Evolutionary conservation across 2,888 invertebrate genomes (phyloP).

Genomic region (Euzetes globulus): DNA sequence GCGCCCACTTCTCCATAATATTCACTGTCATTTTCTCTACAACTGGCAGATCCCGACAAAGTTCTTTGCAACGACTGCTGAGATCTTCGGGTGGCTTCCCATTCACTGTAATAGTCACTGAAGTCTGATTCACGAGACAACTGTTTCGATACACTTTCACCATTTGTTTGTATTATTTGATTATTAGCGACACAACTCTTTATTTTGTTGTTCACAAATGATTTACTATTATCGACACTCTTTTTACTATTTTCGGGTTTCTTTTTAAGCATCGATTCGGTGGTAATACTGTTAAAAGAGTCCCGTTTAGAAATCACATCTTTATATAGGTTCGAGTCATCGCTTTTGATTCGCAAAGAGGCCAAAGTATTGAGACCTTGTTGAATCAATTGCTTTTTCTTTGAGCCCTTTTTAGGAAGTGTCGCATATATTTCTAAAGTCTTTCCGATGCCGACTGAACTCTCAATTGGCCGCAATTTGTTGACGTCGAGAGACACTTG

Average conservation of each 20-base stretch:
- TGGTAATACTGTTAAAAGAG: neutral
- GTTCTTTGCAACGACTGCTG: neutral
- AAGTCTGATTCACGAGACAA: slow-evolving; percentile 35
- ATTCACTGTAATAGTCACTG: slow-evolving; percentile 43
- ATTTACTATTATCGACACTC: neutral
- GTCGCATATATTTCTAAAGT: slow-evolving; percentile 73
- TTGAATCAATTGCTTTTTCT: slow-evolving; percentile 42
- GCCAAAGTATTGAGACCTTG: slow-evolving; percentile 18
- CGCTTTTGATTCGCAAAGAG: slow-evolving; percentile 35
- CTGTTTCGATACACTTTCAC: slow-evolving; percentile 2
- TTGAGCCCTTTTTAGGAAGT: slow-evolving; percentile 72
- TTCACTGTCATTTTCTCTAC: slow-evolving; percentile 36
- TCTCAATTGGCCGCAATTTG: slow-evolving; percentile 31
- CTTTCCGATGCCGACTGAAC: neutral
- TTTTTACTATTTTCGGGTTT: neutral
- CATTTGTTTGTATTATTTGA: neutral
- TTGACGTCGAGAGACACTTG: slow-evolving; percentile 34
- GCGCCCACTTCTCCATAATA: slow-evolving; percentile 29
- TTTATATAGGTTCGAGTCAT: slow-evolving; percentile 38
- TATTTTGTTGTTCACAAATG: neutral
- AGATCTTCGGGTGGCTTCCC: slow-evolving; percentile 38
- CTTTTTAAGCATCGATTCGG: neutral
- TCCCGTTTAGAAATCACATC: slow-evolving; percentile 38
- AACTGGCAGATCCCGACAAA: slow-evolving; percentile 30
- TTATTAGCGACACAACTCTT: neutral